These are phyloP conservation scores for Paguma larvata DNA, from an alignment of 2,797 vertebrate genomes.

Conservation along the genomic window DNA sequence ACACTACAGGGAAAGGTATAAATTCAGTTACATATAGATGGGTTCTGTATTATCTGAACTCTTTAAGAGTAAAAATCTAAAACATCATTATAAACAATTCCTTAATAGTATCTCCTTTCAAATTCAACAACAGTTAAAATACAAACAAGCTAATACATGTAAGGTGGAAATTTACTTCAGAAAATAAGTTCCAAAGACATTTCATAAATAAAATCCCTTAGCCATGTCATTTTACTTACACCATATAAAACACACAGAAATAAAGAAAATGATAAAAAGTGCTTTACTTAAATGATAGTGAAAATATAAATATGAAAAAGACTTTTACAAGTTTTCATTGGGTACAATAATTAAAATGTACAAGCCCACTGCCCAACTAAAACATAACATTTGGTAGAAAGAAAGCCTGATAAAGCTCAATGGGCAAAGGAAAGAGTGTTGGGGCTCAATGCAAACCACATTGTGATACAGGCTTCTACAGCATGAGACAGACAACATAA, in stretches of 20 bases:
- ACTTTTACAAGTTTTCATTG: not conserved
- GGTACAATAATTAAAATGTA: not conserved
- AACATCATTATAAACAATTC: slow-evolving; percentile 29
- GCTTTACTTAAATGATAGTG: not conserved
- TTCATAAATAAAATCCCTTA: slow-evolving; percentile 59
- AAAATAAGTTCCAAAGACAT: slow-evolving; percentile 42
- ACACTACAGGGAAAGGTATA: slow-evolving; percentile 30
- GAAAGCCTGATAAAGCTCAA: not conserved
- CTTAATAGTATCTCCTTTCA: slow-evolving; percentile 29
- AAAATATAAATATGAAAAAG: slow-evolving; percentile 32
- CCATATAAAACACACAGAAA: slow-evolving; percentile 20
- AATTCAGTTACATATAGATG: slow-evolving; percentile 53
- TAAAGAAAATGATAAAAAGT: not conserved
- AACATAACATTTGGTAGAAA: slow-evolving; percentile 3
- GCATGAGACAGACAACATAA: slow-evolving; percentile 27
- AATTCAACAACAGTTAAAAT: slow-evolving; percentile 52
- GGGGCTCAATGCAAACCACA: not conserved
- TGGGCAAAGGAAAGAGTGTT: not conserved
- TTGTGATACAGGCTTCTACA: not conserved
- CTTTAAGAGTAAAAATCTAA: slow-evolving; percentile 27
- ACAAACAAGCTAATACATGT: slow-evolving; percentile 37
- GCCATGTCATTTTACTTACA: not conserved
- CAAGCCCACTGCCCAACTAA: not conserved
- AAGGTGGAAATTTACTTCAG: slow-evolving; percentile 29
- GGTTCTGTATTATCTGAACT: not conserved